Base-by-base conservation (phyloP, 2,888 invertebrate genomes). In the Mimachlamys varia region DNA sequence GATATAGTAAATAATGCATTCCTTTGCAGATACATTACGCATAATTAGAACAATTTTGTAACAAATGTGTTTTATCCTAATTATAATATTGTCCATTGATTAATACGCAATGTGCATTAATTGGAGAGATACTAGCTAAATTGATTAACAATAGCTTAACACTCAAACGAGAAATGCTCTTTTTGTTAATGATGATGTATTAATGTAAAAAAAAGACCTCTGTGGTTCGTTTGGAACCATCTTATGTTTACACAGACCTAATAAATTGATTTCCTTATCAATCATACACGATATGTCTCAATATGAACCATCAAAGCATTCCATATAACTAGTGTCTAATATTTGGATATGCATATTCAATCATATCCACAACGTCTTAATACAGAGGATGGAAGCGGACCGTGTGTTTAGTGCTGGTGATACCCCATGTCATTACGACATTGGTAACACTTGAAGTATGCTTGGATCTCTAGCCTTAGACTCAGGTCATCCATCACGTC, bases 321-420 rank as follows among this genome's bases (percentile, higher is more conserved):
- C 76, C 33, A 76, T 33, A 7, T 33, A 76, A 27, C 76, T 76
- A 33, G 76, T 76, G 76, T 76, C 76, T 76, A 76, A 76, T 76
- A 76, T 76, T 76, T 76, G 76, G 76, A 76, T 76, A 76, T 76
- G 76, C 76, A 76, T 76, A 76, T 76, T 76, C 76, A 19, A 76
- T 76, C 76, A 76, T 76, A 33, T 76, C 33, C 33, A 76, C 76
- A 76, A 76, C 27, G 33, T 76, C 76, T 76, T 76, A 33, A 76
- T 76, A 76, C 76, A 76, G 76, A 33, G 76, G 33, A 33, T 76
- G 33, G 76, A 76, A 22, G 17, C 27, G 0, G 33, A 76, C 5
- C 76, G 13, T 76, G 76, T 76, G 76, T 76, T 76, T 76, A 76
- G 0, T 33, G 12, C 76, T 0, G 33, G 33, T 76, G 33, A 76